Conservation (phyloP, 1,140 invertebrate species). For the Mamestra configurata region DNA sequence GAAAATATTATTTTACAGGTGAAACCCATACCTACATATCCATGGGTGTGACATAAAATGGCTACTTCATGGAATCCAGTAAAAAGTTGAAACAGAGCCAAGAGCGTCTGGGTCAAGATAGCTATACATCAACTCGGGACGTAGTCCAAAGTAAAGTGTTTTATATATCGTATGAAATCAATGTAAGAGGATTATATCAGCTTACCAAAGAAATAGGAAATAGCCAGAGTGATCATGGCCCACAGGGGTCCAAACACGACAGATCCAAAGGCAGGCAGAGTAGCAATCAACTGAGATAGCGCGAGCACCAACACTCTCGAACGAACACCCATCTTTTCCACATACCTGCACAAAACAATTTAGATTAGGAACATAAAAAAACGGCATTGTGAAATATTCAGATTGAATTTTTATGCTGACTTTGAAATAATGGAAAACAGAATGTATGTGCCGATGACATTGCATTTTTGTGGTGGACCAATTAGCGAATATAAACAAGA, state of each 20-base stretch:
- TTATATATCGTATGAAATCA: too few species aligned
- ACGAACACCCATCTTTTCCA: conserved; percentile 95
- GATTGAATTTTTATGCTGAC: conserved; percentile 3
- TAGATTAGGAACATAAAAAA: neutral
- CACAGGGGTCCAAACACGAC: conserved; percentile 94
- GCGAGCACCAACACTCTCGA: conserved; percentile 95
- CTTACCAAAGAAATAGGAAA: conserved; percentile 95
- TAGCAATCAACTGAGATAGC: conserved; percentile 95
- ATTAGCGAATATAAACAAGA: conserved; percentile 2
- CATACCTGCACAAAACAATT: conserved; percentile 87
- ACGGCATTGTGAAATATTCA: neutral
- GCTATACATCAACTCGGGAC: too few species aligned
- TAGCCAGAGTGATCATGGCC: conserved; percentile 95
- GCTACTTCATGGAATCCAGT: too few species aligned
- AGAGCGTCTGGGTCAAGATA: too few species aligned
- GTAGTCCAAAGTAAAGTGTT: too few species aligned
- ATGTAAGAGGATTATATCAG: too few species aligned
- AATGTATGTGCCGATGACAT: neutral
- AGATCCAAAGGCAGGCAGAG: conserved; percentile 96
- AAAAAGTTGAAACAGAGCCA: too few species aligned
- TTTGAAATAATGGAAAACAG: neutral
- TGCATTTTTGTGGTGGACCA: neutral
- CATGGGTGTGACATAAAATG: too few species aligned
- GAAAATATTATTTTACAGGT: too few species aligned
- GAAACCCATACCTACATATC: too few species aligned